Percentiles rank a stretch among this genome's conserved stretches.
phyloP scores from a whole-genome alignment of 30 jellyfish, hydroid and myxozoan species.

The Hydractinia symbiolongicarpus region DNA sequence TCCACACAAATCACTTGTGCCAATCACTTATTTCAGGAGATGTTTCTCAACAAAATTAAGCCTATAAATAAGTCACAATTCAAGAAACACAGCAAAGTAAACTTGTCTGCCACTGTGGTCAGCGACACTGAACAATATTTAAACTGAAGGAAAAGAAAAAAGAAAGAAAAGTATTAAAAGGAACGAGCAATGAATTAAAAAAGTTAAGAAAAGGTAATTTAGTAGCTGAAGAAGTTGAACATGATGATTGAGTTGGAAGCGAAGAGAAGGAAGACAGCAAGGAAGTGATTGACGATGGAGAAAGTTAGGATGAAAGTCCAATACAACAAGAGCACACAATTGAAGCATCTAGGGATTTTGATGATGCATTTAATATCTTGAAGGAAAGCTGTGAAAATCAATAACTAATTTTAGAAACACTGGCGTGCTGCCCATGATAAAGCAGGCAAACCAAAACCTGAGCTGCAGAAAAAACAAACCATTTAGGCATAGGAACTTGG shows the following conservation, averaged over 20 bases:
- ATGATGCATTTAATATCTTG: not conserved
- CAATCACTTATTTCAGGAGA: conserved; percentile 14
- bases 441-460: too few species aligned
- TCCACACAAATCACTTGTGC: not conserved
- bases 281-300: not conserved
- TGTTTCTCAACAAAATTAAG: conserved; percentile 15
- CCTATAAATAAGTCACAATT: not conserved
- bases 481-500: too few species aligned
- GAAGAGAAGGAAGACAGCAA: not conserved
- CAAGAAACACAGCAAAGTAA: conserved; percentile 3
- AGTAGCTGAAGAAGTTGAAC: not conserved
- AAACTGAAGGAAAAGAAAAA: conserved; percentile 19
- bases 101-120: conserved; percentile 19
- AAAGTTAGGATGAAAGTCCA: too few species aligned
- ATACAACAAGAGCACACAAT: not conserved
- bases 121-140: conserved; percentile 8
- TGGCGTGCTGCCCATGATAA: too few species aligned
- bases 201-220: not conserved
- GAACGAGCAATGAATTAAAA: conserved; percentile 4
- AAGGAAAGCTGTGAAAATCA: not conserved
- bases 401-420: too few species aligned
- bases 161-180: not conserved
- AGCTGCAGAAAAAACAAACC: too few species aligned
- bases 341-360: not conserved
- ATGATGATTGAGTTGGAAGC: not conserved